Evolutionary conservation across 2,888 invertebrate genomes (phyloP).

Genomic region (Eucera pruinosa): DNA sequence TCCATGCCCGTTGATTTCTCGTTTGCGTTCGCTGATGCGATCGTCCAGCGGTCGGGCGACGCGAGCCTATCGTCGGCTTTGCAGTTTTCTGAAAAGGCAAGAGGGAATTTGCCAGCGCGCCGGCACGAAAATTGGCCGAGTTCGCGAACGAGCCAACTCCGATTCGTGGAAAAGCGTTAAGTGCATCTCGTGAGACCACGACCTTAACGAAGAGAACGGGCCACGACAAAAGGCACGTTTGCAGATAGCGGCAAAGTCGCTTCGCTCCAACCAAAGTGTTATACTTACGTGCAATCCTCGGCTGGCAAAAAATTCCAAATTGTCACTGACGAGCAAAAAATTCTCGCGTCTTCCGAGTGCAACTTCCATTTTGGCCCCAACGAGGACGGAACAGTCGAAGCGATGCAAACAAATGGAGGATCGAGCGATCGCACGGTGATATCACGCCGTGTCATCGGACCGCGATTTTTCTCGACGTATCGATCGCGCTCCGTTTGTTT

Average conservation of each 20-base stretch:
- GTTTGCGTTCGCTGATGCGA: neutral
- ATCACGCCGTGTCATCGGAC: constrained; percentile 54
- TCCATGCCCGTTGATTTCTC: neutral
- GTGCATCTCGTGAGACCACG: constrained; percentile 58
- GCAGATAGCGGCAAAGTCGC: constrained; percentile 33
- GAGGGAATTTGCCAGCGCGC: neutral
- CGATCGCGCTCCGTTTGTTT: constrained; percentile 39
- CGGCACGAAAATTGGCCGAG: constrained; percentile 23
- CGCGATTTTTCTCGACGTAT: constrained; percentile 44
- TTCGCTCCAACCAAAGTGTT: neutral
- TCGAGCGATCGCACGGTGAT: constrained; percentile 21
- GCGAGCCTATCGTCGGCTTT: too few species aligned
- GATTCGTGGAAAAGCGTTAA: constrained; percentile 66
- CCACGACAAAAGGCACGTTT: constrained; percentile 56
- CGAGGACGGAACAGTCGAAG: too few species aligned
- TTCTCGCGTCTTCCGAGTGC: too few species aligned
- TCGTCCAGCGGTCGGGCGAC: neutral
- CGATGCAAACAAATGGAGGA: constrained; percentile 9
- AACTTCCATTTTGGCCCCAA: too few species aligned
- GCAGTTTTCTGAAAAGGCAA: constrained; percentile 8
- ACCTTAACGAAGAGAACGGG: constrained; percentile 56
- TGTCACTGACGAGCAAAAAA: neutral
- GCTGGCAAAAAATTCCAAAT: neutral
- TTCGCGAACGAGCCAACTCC: constrained; percentile 31
- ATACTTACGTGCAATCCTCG: neutral